Evolutionary conservation across 2,797 vertebrate genomes (phyloP), one percentile per base, ranked within the genome.

Genomic region (Prunella strophiata): DNA sequence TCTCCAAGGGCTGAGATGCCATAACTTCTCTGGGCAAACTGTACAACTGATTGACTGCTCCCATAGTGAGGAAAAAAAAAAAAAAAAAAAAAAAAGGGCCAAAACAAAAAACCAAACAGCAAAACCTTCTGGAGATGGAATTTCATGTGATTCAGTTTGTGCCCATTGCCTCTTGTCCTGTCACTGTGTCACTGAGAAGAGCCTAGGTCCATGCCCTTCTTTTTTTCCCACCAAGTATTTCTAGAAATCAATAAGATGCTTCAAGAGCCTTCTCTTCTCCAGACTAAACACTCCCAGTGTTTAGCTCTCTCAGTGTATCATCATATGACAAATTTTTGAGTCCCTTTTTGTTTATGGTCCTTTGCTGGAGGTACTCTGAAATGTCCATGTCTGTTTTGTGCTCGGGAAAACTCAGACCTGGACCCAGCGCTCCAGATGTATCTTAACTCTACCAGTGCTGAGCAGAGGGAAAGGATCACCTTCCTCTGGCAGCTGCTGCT

Each of bases 41-140:
- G 9, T 71, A 50, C 4, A 63, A 74, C 40, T 57, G 32, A 32
- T 30, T 51, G n/a, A 43, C 23, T 15, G 16, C 32, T 77, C 16
- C 16, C 15, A 40, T 7, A 29, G 16, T 29, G 22, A 4, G 30
- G 22, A 3, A 30, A 45, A 40, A 34, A 59, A 50, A 40, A 38
- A 40, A 40, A 21, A 54, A 13, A 9, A 7, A 15, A 11, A 3
- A 0, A 1, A 4, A 11, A 36, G 21, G 7, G 54, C 14, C 7
- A 3, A 40, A 40, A 7, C 8, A 27, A 9, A 23, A 63, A 67
- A 4, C 16, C 4, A 7, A 38, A 23, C 7, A 42, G 11, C 7
- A 34, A 54, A 55, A 23, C 11, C 20, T 90, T 40, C 7, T 17
- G 34, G 25, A 45, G 13, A 19, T 63, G 10, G 17, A 59, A 51